Percentiles rank a stretch among this genome's conserved stretches.
phyloP scores from a whole-genome alignment of 2,113 vertebrate species.

The Pseudorectes ferrugineus region DNA sequence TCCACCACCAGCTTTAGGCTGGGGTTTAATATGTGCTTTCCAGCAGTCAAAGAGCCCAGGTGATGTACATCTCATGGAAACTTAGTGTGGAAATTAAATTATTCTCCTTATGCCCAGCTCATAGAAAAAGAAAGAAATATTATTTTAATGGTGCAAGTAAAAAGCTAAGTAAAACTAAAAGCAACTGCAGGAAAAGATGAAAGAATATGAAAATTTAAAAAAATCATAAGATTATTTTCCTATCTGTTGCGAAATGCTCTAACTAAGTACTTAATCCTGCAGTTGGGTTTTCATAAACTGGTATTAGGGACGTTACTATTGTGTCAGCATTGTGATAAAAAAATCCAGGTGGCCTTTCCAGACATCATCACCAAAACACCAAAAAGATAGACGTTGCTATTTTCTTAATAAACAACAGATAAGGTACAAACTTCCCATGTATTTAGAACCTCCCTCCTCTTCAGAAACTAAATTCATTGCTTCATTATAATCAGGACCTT shows the following conservation, averaged over 20 bases:
- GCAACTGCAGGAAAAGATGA: neutral
- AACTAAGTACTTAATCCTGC: neutral
- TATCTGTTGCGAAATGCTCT: neutral
- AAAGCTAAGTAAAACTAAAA: neutral
- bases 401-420: conserved; percentile 12
- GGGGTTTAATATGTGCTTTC: neutral
- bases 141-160: neutral
- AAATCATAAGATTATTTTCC: neutral
- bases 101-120: neutral
- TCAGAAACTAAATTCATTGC: conserved; percentile 32
- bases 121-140: neutral
- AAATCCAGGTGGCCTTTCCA: neutral
- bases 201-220: neutral
- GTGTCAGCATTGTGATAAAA: neutral
- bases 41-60: neutral
- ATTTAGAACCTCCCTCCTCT: neutral
- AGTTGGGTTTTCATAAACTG: neutral
- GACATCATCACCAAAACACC: neutral
- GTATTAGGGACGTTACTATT: neutral
- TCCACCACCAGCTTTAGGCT: neutral
- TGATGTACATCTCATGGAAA: neutral
- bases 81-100: neutral
- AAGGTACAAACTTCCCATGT: neutral
- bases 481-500: conserved; percentile 35
- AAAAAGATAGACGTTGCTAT: neutral